Evolutionary conservation across 2,797 vertebrate species (phyloP), one percentile per base, ranked within the genome.

Genomic region (Arctocebus calabarensis): DNA sequence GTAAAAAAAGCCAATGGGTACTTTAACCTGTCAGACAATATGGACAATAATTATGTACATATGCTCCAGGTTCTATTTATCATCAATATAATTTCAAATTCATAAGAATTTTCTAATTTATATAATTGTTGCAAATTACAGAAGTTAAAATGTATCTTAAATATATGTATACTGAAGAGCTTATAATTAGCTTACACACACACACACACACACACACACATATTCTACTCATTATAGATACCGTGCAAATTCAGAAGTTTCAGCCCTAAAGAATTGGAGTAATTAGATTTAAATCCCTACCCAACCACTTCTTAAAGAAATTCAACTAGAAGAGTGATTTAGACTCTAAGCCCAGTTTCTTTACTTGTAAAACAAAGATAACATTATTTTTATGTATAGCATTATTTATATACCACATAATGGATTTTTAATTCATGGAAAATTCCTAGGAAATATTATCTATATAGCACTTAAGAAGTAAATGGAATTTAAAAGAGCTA

Each of bases 361-460:
- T 92, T 84, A 79, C 71, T 68, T 88, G 10, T 29, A 84, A 95
- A 96, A 48, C 55, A 25, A 23, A 23, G 4, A 82, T 43, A 84
- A 27, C 0, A 19, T 64, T 85, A 64, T 48, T 82, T 84, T 74
- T 81, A 88, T 43, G 71, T 82, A 88, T 27, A 12, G 5, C n/a
- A 85, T 37, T 77, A 78, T 85, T 71, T 64, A 59, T 40, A 86
- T 59, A 75, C 75, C 43, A 43, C 4, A 12, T 83, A 94, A 29
- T 84, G 82, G 82, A 77, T 74, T 83, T 86, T 90, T 79, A 34
- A 17, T 45, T 70, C 37, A 52, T 68, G 19, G 7, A 84, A 92
- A 93, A 84, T 59, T 3, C 20, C 68, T 32, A 92, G 23, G 19
- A 91, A 62, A 84, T 82, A 43, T 43, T 52, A 83, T 40, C 37